phyloP scores from a whole-genome alignment of 2,888 invertebrate species.

The Drymonia ruficornis region DNA sequence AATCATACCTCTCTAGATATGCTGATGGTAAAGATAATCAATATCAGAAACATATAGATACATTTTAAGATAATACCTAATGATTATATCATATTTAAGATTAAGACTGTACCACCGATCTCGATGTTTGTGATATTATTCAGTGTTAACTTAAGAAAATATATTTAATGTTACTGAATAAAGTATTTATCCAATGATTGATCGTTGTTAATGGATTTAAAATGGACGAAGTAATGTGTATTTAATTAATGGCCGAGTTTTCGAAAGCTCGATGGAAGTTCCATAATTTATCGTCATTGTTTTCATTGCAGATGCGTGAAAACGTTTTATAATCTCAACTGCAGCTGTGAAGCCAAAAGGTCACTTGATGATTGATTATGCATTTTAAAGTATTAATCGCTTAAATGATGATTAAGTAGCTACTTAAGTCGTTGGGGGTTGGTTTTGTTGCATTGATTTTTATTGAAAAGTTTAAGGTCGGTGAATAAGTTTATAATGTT shows the following conservation, averaged over 20 bases:
- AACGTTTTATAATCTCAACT: not conserved
- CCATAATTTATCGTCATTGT: slow-evolving; percentile 19
- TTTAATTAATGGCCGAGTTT: slow-evolving; percentile 26
- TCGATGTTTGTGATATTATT: slow-evolving; percentile 45
- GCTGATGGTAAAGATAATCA: too few species aligned
- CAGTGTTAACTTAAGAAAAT: slow-evolving; percentile 21
- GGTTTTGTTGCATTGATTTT: too few species aligned
- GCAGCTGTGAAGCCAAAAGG: not conserved
- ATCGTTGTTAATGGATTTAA: slow-evolving; percentile 20
- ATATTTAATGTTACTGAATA: slow-evolving; percentile 32
- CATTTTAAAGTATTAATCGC: not conserved
- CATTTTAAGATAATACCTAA: too few species aligned
- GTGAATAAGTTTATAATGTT: too few species aligned
- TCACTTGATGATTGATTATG: slow-evolving; percentile 4
- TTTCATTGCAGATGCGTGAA: slow-evolving; percentile 12
- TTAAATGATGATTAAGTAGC: not conserved
- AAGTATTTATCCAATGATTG: slow-evolving; percentile 14
- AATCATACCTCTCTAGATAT: too few species aligned
- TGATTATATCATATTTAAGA: not conserved
- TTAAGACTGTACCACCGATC: slow-evolving; percentile 19
- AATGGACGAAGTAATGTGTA: slow-evolving; percentile 25
- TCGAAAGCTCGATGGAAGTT: slow-evolving; percentile 16
- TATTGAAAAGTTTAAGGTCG: too few species aligned
- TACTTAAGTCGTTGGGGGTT: too few species aligned
- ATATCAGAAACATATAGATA: too few species aligned